These are phyloP conservation scores for Nyctalus aviator DNA, from an alignment of 2,797 vertebrate species.

Conservation along the genomic window DNA sequence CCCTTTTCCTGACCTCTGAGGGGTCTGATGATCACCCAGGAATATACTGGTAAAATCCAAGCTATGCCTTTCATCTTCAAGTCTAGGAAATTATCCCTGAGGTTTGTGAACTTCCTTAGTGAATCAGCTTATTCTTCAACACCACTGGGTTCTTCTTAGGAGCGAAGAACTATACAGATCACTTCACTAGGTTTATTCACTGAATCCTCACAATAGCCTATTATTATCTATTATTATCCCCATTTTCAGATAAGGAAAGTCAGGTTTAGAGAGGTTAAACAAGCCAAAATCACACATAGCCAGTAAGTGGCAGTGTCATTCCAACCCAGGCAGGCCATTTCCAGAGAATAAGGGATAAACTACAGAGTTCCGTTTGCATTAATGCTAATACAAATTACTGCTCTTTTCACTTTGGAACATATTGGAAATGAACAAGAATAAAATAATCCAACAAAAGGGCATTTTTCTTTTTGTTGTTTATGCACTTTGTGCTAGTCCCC, in stretches of 20 bases:
- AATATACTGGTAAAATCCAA: background rate
- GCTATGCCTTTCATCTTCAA: background rate
- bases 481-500: background rate
- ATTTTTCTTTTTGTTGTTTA: conserved; percentile 4
- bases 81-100: background rate
- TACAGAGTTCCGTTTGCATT: background rate
- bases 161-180: background rate
- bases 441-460: background rate
- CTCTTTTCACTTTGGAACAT: background rate
- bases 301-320: background rate
- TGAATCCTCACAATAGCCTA: background rate
- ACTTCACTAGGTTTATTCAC: background rate
- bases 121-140: background rate
- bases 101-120: background rate
- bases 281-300: background rate
- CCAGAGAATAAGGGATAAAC: background rate
- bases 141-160: background rate
- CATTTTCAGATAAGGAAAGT: background rate
- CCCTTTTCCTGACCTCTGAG: background rate
- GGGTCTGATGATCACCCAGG: background rate
- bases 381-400: background rate
- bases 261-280: background rate
- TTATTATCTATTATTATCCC: background rate
- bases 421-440: conserved; percentile 20
- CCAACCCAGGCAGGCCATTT: background rate